These are phyloP conservation scores for Bombus picipes DNA, from an alignment of 1,140 invertebrate species.

Conservation along the genomic window DNA sequence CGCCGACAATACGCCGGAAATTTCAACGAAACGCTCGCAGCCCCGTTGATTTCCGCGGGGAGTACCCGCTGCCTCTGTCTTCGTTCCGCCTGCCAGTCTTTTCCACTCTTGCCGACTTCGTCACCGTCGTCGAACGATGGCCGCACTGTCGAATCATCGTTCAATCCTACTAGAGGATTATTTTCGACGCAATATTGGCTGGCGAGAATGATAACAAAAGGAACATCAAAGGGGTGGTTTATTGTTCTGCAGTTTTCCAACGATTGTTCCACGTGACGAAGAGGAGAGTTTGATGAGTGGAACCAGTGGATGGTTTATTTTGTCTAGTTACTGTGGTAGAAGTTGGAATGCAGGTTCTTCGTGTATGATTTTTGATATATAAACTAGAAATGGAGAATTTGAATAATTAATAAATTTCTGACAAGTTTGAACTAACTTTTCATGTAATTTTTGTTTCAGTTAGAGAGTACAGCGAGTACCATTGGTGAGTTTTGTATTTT, in stretches of 20 bases:
- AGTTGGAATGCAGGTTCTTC: neutral
- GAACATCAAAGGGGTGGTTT: neutral
- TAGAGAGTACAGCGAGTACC: too few relatives aligned
- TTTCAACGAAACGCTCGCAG: constrained; percentile 70
- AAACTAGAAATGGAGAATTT: too few relatives aligned
- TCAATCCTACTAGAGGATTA: constrained; percentile 30
- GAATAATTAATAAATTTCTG: neutral
- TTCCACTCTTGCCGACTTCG: neutral
- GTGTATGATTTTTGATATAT: too few relatives aligned
- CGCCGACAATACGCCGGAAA: constrained; percentile 73
- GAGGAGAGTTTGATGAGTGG: neutral
- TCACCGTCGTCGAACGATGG: constrained; percentile 31
- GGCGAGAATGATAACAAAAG: neutral
- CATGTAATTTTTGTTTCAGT: neutral
- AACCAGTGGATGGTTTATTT: neutral
- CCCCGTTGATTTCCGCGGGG: constrained; percentile 77
- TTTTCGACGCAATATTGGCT: neutral
- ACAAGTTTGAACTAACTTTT: neutral
- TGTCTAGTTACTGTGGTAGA: neutral
- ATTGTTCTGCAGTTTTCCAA: neutral
- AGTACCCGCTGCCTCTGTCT: constrained; percentile 47
- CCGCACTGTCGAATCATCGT: constrained; percentile 33
- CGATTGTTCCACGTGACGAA: neutral
- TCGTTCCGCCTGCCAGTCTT: neutral
- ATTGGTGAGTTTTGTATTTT: neutral